These are phyloP conservation scores for Mustelus asterias DNA, from an alignment of 2,113 vertebrate genomes.

Conservation along the genomic window DNA sequence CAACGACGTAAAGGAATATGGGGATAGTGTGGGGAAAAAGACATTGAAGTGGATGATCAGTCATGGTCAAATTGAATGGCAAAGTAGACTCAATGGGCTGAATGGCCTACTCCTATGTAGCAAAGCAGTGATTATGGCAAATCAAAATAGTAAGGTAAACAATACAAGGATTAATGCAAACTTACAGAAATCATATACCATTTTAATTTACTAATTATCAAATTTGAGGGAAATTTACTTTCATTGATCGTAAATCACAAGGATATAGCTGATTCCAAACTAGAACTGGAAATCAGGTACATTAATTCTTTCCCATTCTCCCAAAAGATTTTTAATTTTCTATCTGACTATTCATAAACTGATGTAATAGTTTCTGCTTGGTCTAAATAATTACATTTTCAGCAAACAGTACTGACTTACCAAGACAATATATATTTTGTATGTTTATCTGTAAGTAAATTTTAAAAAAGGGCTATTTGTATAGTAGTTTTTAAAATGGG, in stretches of 20 bases:
- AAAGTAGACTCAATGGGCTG: too few species aligned
- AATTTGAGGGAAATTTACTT: neutral
- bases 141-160: neutral
- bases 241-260: neutral
- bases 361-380: too few species aligned
- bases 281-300: neutral
- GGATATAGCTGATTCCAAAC: neutral
- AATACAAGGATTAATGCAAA: neutral
- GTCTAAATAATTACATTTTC: too few species aligned
- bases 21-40: too few species aligned
- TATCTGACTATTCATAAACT: neutral
- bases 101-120: neutral
- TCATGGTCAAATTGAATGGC: too few species aligned
- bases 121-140: neutral
- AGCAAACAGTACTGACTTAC: neutral
- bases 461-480: neutral
- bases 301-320: neutral
- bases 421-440: neutral
- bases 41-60: too few species aligned
- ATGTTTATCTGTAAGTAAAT: neutral
- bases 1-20: too few species aligned
- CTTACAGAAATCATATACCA: neutral
- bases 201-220: neutral
- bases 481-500: neutral
- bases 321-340: neutral